These are phyloP conservation scores for Seriola rivoliana DNA, from an alignment of 2,113 vertebrate species.

Conservation along the genomic window DNA sequence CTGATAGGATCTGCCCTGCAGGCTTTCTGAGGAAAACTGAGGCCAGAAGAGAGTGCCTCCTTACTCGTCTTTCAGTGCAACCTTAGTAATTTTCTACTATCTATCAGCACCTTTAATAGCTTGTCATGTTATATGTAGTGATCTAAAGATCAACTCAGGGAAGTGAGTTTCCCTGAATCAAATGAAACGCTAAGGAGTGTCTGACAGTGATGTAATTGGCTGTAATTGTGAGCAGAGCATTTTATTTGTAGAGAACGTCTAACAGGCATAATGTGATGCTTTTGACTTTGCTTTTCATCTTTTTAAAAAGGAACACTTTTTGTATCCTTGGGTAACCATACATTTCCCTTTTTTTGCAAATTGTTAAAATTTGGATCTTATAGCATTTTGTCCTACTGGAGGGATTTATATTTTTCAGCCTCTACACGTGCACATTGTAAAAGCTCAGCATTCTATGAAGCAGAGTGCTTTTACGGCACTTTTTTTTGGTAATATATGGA, in stretches of 20 bases:
- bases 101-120: slow-evolving; percentile 53
- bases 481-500: slow-evolving; percentile 75
- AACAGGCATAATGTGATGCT: neutral
- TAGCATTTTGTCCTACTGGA: slow-evolving; percentile 14
- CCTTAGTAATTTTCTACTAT: slow-evolving; percentile 29
- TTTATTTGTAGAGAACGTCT: slow-evolving; percentile 23
- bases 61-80: slow-evolving; percentile 23
- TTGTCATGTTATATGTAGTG: slow-evolving; percentile 51
- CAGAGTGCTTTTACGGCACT: slow-evolving; percentile 67
- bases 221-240: slow-evolving; percentile 39
- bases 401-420: slow-evolving; percentile 38
- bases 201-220: slow-evolving; percentile 56
- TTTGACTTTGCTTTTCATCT: slow-evolving; percentile 43
- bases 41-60: slow-evolving; percentile 14
- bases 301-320: slow-evolving; percentile 16
- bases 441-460: slow-evolving; percentile 46
- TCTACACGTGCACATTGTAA: slow-evolving; percentile 27
- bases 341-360: slow-evolving; percentile 58
- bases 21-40: slow-evolving; percentile 48
- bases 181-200: slow-evolving; percentile 14
- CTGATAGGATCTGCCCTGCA: slow-evolving; percentile 61
- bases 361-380: slow-evolving; percentile 23
- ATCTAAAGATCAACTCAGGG: slow-evolving; percentile 46
- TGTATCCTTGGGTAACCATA: neutral
- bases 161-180: slow-evolving; percentile 25